Evolutionary conservation across 1,140 invertebrate genomes (phyloP).

Genomic region (Formica exsecta): DNA sequence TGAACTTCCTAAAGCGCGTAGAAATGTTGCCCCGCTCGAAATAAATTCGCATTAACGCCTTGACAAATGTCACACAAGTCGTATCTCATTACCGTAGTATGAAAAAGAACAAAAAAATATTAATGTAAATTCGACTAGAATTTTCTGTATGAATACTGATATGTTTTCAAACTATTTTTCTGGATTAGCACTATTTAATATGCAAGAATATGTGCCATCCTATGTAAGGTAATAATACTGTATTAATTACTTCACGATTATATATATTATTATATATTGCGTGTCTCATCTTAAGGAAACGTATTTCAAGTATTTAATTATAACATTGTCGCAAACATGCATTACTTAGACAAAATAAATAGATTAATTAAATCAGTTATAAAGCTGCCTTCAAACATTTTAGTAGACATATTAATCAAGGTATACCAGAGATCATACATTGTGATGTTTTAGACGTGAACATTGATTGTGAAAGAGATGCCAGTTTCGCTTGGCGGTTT

Average conservation of each 20-base stretch:
- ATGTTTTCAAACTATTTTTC: background rate
- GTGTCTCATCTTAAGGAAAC: background rate
- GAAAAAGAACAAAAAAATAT: background rate
- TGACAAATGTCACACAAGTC: constrained; percentile 45
- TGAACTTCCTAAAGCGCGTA: constrained; percentile 61
- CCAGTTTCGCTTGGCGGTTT: constrained; percentile 76
- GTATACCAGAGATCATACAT: constrained; percentile 62
- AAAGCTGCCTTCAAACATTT: constrained; percentile 50
- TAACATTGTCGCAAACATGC: background rate
- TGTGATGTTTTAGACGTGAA: constrained; percentile 81
- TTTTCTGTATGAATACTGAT: background rate
- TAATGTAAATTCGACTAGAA: background rate
- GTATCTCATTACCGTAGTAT: background rate
- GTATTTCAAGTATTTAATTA: background rate
- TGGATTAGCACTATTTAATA: background rate
- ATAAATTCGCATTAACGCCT: constrained; percentile 62
- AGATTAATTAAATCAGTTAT: constrained; percentile 55
- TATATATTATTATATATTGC: background rate
- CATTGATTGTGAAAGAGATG: constrained; percentile 85
- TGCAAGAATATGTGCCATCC: background rate
- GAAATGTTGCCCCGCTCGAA: constrained; percentile 40
- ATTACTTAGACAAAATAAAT: background rate
- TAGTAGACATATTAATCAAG: constrained; percentile 39
- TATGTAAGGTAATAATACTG: background rate
- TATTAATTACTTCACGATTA: background rate